phyloP scores from a whole-genome alignment of 1,140 invertebrate species.

The Paraescarpia echinospica region DNA sequence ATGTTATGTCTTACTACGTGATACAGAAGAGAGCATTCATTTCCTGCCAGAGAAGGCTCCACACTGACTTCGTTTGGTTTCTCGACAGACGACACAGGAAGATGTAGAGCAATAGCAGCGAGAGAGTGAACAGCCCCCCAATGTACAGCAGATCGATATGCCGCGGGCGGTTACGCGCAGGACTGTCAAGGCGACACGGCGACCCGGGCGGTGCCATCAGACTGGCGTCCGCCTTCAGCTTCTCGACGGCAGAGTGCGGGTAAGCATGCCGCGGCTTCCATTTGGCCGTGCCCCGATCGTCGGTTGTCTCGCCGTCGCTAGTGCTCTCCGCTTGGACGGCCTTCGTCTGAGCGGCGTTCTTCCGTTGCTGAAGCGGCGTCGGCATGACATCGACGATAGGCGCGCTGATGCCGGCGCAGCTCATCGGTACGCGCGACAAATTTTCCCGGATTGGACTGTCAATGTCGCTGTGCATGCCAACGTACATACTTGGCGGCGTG shows the following conservation, averaged over 20 bases:
- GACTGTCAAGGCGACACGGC: too few species aligned
- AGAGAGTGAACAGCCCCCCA: not conserved
- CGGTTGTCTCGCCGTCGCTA: not conserved
- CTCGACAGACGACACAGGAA: not conserved
- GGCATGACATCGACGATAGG: not conserved
- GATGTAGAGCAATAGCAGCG: not conserved
- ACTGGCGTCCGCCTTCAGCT: not conserved
- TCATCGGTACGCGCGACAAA: not conserved
- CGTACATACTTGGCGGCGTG: not conserved
- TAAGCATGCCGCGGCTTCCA: not conserved
- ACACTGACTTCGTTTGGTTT: not conserved
- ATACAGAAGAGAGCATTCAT: not conserved
- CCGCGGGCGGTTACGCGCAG: too few species aligned
- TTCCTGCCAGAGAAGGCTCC: not conserved
- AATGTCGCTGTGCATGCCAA: not conserved
- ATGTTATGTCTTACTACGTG: not conserved
- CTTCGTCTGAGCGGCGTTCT: not conserved
- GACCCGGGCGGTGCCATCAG: not conserved
- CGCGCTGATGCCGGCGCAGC: not conserved
- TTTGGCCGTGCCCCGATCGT: not conserved
- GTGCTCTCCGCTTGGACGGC: not conserved
- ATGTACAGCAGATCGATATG: not conserved
- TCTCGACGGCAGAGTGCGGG: not conserved
- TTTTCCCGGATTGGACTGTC: not conserved
- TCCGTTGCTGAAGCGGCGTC: not conserved